Evolutionary conservation across 2,888 invertebrate genomes (phyloP).

Genomic region (Eristalinus sepulchralis): DNA sequence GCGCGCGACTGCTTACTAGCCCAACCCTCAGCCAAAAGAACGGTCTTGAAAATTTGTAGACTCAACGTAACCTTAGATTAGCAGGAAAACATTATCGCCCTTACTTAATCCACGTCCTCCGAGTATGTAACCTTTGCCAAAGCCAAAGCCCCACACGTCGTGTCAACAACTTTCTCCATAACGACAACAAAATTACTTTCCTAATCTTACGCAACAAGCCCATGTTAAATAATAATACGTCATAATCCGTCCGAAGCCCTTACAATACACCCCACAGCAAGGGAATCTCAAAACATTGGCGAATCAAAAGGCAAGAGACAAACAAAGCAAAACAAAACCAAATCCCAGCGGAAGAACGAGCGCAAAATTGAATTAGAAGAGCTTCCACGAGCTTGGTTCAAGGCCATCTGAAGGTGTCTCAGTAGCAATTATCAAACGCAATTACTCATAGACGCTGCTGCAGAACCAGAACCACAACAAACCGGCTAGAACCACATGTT

Average conservation of each 20-base stretch:
- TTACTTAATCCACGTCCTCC: background rate
- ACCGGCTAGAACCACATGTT: conserved; percentile 49
- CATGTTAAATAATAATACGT: background rate
- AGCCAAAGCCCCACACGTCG: background rate
- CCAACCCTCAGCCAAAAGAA: too few species aligned
- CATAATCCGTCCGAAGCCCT: conserved; percentile 21
- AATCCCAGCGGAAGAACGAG: background rate
- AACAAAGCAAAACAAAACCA: background rate
- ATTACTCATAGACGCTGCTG: conserved; percentile 47
- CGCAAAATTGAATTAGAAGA: conserved; percentile 1
- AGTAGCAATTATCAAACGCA: conserved; percentile 2
- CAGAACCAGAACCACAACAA: conserved; percentile 55
- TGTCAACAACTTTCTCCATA: background rate
- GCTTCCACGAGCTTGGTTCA: background rate
- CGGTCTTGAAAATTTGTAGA: too few species aligned
- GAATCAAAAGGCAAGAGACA: background rate
- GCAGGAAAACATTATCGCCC: background rate
- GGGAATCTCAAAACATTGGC: background rate
- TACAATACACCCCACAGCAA: background rate
- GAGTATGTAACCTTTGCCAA: background rate
- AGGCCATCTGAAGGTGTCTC: conserved; percentile 11
- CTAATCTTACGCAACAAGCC: conserved; percentile 12
- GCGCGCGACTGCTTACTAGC: too few species aligned
- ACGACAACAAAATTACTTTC: conserved; percentile 9
- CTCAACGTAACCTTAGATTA: too few species aligned